These are phyloP conservation scores for Laupala kohalensis DNA, from an alignment of 1,140 invertebrate species.

Conservation along the genomic window DNA sequence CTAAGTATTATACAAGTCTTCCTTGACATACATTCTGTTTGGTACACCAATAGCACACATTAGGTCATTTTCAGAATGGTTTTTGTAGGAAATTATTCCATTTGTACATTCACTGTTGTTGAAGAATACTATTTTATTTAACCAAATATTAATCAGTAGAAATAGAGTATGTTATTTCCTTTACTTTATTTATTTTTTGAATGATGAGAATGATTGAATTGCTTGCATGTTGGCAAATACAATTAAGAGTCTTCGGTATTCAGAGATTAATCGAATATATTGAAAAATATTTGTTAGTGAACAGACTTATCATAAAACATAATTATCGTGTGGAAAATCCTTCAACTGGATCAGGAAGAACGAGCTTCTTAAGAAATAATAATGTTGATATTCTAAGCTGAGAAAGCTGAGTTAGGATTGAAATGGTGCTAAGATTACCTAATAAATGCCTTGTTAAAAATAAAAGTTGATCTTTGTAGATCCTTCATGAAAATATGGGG, in stretches of 20 bases:
- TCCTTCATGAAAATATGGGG: not conserved
- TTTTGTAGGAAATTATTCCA: not conserved
- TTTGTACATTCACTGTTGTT: not conserved
- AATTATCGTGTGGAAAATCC: slow-evolving; percentile 5
- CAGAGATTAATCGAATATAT: not conserved
- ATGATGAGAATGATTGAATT: not conserved
- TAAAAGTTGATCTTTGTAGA: slow-evolving; percentile 3
- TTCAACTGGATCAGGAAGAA: slow-evolving; percentile 12
- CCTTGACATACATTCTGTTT: no score
- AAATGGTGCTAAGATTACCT: slow-evolving; percentile 18
- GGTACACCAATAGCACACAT: no score
- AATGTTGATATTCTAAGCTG: slow-evolving; percentile 10
- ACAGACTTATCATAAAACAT: not conserved
- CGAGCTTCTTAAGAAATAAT: slow-evolving; percentile 13
- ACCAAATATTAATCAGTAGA: not conserved
- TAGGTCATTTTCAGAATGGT: no score
- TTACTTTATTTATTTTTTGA: not conserved
- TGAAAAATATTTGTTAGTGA: not conserved
- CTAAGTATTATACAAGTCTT: not conserved
- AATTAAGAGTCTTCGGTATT: not conserved
- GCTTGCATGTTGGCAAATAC: not conserved
- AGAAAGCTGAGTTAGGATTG: slow-evolving; percentile 14
- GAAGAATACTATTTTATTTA: not conserved
- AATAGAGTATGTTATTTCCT: not conserved
- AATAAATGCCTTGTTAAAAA: slow-evolving; percentile 16